Base-by-base conservation (phyloP, 2,888 invertebrate species). In the Apamea epomidion region DNA sequence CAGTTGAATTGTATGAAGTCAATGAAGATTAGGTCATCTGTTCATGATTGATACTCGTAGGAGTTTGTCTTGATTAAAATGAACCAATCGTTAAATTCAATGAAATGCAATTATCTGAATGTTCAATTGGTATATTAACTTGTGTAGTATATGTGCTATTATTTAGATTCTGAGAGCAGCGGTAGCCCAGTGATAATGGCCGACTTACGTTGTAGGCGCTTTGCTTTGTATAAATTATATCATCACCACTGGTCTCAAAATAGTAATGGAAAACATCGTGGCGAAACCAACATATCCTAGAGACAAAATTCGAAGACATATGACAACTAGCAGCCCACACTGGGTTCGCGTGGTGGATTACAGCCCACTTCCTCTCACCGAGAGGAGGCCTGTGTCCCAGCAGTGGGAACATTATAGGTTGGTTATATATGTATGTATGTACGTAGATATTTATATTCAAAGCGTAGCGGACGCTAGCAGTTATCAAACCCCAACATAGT, bases 11-110 rank as follows among this genome's bases (percentile, higher is more conserved):
- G 45, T 62, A 69, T 25, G 0, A 62, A 62, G n/a, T 45, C 29
- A 25, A 5, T n/a, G n/a, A 32, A 69, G 78, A 65, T 69, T n/a
- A 64, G 25, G 54, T 70, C 75, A 70, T 58, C 62, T 10, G 12
- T 45, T 7, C 1, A 29, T 48, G 62, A 69, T 48, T 62, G 29
- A 81, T 29, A 32, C 32, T 32, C 32, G 32, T 32, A 69, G 32
- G 14, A 62, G n/a, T 32, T 54, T 48, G 29, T 45, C 18, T 25
- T 65, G 65, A 64, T 65, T 12, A 65, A 18, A 32, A 32, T 65
- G 21, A 21, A 64, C 18, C 32, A 64, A 21, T 64, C 37, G 12
- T 37, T 65, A 65, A 21, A 37, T 65, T 32, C 32, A 32, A 32
- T 32, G 32, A 32, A 32, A 32, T 37, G 37, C 65, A 65, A 37